Evolutionary conservation across 2,113 vertebrate species (phyloP), one percentile per base, ranked within the genome.

Genomic region (Petrocephalus zakoni): DNA sequence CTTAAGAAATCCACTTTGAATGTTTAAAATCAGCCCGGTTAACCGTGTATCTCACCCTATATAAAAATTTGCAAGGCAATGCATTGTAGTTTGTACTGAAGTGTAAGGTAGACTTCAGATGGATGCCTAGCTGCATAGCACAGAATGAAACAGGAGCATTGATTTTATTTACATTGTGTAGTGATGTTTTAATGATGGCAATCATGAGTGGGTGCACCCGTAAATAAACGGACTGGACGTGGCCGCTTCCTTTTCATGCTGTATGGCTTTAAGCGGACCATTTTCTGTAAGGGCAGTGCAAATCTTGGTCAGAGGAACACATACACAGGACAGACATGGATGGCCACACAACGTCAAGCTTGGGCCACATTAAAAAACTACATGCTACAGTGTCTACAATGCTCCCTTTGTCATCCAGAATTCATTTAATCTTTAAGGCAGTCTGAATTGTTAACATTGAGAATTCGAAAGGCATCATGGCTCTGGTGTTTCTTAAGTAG

Each of bases 321-420:
- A 87, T 72, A 52, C 17, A 52, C 25, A 52, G 47, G 29, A 87
- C 58, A 72, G 4, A 72, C n/a, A 87, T 6, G 22, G 47, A 75
- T n/a, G 11, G 47, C 61, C 15, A 10, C 34, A 21, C 49, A 37
- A 19, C 1, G 10, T 22, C 86, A 88, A 78, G 91, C 89, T 81
- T 88, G 85, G 92, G 84, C 90, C 90, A 89, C 90, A 75, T 89
- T 89, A 78, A 17, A 6, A 78, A 6, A 42, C 34, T 19, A 19
- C 34, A 19, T 91, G 89, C 89, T 89, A 90, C 90, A 90, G 88
- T 90, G 89, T 95, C 94, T 95, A 95, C 94, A 95, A 94, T 94
- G 95, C 92, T 93, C 91, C 82, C 86, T 91, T 93, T 94, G 94
- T 95, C 94, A 93, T 94, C 95, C 93, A 94, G 93, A 92, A 93